Evolutionary conservation across 2,888 invertebrate species (phyloP).

Genomic region (Acanthosoma haemorrhoidale): DNA sequence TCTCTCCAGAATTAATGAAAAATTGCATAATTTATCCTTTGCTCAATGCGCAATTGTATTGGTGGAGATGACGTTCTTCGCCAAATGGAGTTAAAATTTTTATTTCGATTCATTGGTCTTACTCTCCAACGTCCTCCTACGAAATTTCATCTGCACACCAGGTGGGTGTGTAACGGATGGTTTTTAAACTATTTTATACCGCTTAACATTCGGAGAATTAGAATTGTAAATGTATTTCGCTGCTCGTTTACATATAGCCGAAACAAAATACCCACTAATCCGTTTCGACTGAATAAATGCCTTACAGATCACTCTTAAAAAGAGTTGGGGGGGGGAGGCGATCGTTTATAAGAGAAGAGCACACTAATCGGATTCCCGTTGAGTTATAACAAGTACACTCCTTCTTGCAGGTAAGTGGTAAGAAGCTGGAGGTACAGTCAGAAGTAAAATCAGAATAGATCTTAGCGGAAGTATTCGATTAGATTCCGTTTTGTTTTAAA

Average conservation of each 20-base stretch:
- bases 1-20: no score
- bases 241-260: background rate
- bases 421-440: no score
- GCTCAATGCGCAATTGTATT: no score
- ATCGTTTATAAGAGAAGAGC: background rate
- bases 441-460: no score
- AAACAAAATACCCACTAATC: background rate
- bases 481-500: no score
- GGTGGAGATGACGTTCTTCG: no score
- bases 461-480: no score
- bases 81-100: no score
- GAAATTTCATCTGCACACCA: background rate
- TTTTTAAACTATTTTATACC: background rate
- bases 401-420: no score
- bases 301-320: background rate
- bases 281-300: background rate
- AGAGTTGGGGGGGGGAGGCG: background rate
- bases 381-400: background rate
- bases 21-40: no score
- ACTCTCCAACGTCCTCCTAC: background rate
- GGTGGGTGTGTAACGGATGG: constrained; percentile 4
- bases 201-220: background rate
- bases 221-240: constrained; percentile 3
- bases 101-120: no score
- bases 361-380: background rate